Percentiles rank a stretch among this genome's conserved stretches.
phyloP scores from a whole-genome alignment of 2,888 invertebrate genomes.

The Calameuta filiformis region DNA sequence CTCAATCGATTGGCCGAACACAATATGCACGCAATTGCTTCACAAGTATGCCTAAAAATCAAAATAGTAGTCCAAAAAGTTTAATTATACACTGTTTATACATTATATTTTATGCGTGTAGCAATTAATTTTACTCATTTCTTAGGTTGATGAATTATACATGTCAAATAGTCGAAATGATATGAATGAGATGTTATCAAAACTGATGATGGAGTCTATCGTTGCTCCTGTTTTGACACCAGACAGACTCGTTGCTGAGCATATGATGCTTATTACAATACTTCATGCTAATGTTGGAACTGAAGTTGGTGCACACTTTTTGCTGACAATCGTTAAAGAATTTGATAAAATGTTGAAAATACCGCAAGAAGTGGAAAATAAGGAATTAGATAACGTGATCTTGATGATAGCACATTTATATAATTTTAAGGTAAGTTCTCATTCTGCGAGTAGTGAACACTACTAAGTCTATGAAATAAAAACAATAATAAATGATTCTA shows the following conservation, averaged over 20 bases:
- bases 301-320: slow-evolving; percentile 90
- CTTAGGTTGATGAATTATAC: slow-evolving; percentile 83
- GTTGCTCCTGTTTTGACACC: slow-evolving; percentile 74
- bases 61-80: not conserved
- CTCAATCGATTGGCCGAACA: slow-evolving; percentile 88
- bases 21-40: slow-evolving; percentile 86
- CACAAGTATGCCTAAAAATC: slow-evolving; percentile 57
- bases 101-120: not conserved
- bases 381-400: slow-evolving; percentile 84
- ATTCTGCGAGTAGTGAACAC: slow-evolving; percentile 1
- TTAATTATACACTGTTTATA: not conserved
- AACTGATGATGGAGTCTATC: slow-evolving; percentile 78
- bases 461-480: not conserved
- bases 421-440: slow-evolving; percentile 80
- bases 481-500: slow-evolving; percentile 3
- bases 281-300: slow-evolving; percentile 91
- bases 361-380: slow-evolving; percentile 75
- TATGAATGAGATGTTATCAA: slow-evolving; percentile 80
- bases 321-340: slow-evolving; percentile 78
- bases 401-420: slow-evolving; percentile 84
- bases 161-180: slow-evolving; percentile 83
- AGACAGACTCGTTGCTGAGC: slow-evolving; percentile 84
- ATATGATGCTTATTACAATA: slow-evolving; percentile 83
- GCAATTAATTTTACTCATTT: slow-evolving; percentile 26
- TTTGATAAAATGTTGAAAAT: slow-evolving; percentile 72